Evolutionary conservation across 2,113 vertebrate species (phyloP).

Genomic region (Indri indri): DNA sequence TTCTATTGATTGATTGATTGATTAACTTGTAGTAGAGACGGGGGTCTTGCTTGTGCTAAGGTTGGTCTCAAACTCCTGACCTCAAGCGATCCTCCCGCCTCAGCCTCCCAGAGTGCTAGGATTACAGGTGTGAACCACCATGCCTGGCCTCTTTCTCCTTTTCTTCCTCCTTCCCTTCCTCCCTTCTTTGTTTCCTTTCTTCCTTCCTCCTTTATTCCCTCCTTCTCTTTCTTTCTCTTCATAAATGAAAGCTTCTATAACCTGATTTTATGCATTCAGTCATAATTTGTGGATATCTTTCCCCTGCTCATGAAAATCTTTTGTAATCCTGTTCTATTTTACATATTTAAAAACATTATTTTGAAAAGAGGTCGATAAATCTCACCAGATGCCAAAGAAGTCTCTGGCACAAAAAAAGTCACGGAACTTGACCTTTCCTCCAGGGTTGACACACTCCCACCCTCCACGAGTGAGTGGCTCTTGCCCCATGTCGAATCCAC

Average conservation of each 20-base stretch:
- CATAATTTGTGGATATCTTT: neutral
- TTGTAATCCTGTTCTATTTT: constrained; percentile 20
- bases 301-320: neutral
- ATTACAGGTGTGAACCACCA: too few species aligned
- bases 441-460: neutral
- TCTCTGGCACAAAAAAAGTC: neutral
- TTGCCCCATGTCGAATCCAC: neutral
- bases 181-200: neutral
- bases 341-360: neutral
- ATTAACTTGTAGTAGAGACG: too few species aligned
- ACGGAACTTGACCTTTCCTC: neutral
- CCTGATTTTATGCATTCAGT: neutral
- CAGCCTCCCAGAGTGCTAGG: too few species aligned
- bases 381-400: neutral
- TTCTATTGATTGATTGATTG: too few species aligned
- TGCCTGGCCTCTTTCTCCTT: too few species aligned
- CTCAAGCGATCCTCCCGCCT: too few species aligned
- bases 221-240: neutral
- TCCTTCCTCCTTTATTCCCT: neutral
- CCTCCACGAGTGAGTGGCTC: neutral
- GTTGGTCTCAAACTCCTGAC: too few species aligned
- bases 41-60: too few species aligned
- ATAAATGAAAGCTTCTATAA: neutral
- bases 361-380: neutral
- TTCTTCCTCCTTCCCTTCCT: neutral